A percentile compares a stretch with the other conserved stretches of the same genome.
Evolutionary conservation across 2,113 vertebrate species (phyloP).

Genomic region (Cephalopterus ornatus): DNA sequence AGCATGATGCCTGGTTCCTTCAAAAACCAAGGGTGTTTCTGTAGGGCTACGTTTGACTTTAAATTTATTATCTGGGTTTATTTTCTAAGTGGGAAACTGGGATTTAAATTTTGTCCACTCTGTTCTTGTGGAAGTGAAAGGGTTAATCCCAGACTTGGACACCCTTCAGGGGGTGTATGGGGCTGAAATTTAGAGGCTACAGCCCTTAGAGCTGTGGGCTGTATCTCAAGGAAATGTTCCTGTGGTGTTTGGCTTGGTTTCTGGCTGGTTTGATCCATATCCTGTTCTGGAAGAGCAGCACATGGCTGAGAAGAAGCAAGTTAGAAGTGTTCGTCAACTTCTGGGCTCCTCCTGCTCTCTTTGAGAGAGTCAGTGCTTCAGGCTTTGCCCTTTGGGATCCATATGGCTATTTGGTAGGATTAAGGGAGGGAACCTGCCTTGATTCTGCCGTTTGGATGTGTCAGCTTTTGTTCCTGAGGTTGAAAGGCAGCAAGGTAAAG

Average conservation of each 20-base stretch:
- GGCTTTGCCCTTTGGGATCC: neutral
- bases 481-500: neutral
- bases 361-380: neutral
- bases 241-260: conserved; percentile 59
- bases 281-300: conserved; percentile 42
- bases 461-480: neutral
- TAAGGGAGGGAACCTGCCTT: neutral
- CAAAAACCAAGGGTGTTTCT: neutral
- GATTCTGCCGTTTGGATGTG: neutral
- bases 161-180: neutral
- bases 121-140: neutral
- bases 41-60: neutral
- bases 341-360: neutral
- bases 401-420: neutral
- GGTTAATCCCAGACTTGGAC: neutral
- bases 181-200: neutral
- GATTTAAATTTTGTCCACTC: neutral
- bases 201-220: neutral
- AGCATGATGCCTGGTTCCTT: neutral
- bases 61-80: neutral
- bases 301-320: conserved; percentile 47
- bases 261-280: conserved; percentile 57
- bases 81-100: neutral
- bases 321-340: neutral
- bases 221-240: neutral